phyloP scores from a whole-genome alignment of 2,888 invertebrate genomes.

The Lapara coniferarum region DNA sequence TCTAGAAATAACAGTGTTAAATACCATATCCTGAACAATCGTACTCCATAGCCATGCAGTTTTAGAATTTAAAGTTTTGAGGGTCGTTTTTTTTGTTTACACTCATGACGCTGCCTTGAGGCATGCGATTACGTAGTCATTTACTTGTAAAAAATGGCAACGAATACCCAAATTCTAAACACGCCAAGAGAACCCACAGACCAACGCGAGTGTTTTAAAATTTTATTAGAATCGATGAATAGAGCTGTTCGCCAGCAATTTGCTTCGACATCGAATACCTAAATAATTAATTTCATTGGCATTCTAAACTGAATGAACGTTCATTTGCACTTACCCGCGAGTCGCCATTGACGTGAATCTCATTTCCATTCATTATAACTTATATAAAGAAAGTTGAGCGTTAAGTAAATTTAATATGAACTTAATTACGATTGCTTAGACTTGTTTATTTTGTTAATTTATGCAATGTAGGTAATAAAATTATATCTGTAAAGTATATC shows the following conservation, averaged over 20 bases:
- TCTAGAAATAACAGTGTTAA: too few species aligned
- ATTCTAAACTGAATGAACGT: slow-evolving; percentile 52
- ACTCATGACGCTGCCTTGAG: too few species aligned
- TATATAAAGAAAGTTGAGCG: slow-evolving; percentile 19
- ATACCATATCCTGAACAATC: too few species aligned
- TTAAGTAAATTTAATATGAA: neutral
- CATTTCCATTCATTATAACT: slow-evolving; percentile 39
- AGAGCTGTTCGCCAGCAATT: slow-evolving; percentile 45
- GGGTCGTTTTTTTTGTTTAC: too few species aligned
- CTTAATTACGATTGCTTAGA: neutral
- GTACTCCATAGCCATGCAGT: too few species aligned
- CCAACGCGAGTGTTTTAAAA: neutral
- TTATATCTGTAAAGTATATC: too few species aligned
- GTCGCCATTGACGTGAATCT: slow-evolving; percentile 36
- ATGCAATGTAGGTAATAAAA: too few species aligned
- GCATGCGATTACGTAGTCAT: too few species aligned
- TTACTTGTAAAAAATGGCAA: too few species aligned
- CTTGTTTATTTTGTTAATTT: neutral
- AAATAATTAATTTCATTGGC: slow-evolving; percentile 58
- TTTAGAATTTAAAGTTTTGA: too few species aligned
- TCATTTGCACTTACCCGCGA: slow-evolving; percentile 50
- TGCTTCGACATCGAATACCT: slow-evolving; percentile 47
- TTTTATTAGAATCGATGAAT: slow-evolving; percentile 46
- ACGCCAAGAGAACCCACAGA: neutral
- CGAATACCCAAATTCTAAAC: too few species aligned